Conservation (phyloP, 1,140 invertebrate species). For the Portunus trituberculatus region DNA sequence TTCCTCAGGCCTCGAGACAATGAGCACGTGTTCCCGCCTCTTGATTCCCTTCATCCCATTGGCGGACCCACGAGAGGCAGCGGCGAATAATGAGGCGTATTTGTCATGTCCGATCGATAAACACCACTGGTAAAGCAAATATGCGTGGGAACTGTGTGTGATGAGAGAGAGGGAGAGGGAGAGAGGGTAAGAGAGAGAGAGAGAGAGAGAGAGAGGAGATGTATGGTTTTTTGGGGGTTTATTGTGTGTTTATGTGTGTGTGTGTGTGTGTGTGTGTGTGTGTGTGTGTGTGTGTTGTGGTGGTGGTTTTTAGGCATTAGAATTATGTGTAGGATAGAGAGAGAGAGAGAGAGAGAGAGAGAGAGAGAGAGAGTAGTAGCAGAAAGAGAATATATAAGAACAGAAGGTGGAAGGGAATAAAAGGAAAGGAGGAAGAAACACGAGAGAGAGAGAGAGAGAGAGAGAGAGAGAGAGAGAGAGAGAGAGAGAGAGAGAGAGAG, state of each 20-base stretch:
- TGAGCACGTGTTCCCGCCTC: background rate
- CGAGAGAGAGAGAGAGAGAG: too few relatives aligned
- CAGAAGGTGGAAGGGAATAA: too few relatives aligned
- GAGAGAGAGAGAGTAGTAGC: background rate
- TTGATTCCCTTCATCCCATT: background rate
- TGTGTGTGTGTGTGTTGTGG: background rate
- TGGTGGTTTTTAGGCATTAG: background rate
- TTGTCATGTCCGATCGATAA: slow-evolving; percentile 28
- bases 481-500: background rate
- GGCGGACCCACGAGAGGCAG: background rate
- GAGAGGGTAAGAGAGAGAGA: slow-evolving; percentile 25
- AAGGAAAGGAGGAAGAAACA: too few relatives aligned
- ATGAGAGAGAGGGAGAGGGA: background rate
- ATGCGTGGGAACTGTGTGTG: slow-evolving; percentile 36
- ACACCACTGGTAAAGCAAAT: slow-evolving; percentile 25
- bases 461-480: background rate
- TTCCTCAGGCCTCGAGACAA: background rate
- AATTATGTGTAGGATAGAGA: background rate
- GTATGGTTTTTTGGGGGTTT: too few relatives aligned
- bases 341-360: background rate
- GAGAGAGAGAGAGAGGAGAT: background rate
- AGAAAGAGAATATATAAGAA: background rate
- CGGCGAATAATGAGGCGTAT: slow-evolving; percentile 47
- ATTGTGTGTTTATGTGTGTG: too few relatives aligned
- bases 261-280: too few relatives aligned